Evolutionary conservation across 1,140 invertebrate genomes (phyloP).

Genomic region (Caerostris extrusa): DNA sequence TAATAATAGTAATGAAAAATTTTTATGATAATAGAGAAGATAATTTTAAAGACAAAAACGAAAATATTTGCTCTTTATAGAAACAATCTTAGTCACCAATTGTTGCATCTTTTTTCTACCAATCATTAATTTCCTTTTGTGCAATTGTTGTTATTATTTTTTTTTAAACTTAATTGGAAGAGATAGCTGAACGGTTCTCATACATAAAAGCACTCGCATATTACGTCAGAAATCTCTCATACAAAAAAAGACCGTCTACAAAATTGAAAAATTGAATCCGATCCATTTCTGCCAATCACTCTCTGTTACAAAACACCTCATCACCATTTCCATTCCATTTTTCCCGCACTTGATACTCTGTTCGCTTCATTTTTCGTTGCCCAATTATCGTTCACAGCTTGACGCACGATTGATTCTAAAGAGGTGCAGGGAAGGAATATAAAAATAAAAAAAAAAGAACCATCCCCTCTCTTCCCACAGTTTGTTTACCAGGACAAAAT

Average conservation of each 20-base stretch:
- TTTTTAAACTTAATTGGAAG: too few relatives aligned
- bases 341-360: neutral
- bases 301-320: neutral
- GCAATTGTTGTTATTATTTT: too few relatives aligned
- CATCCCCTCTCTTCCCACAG: constrained; percentile 16
- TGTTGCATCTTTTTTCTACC: too few relatives aligned
- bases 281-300: neutral
- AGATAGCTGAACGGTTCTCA: too few relatives aligned
- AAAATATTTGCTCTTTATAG: too few relatives aligned
- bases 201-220: too few relatives aligned
- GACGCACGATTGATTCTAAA: constrained; percentile 44
- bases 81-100: too few relatives aligned
- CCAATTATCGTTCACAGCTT: constrained; percentile 54
- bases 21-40: neutral
- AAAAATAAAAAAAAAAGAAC: neutral
- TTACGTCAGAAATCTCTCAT: too few relatives aligned
- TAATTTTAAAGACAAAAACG: neutral
- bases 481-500: constrained; percentile 24
- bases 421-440: constrained; percentile 2
- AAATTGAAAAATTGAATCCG: neutral
- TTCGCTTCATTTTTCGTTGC: constrained; percentile 14
- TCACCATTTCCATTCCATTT: neutral
- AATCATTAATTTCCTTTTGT: too few relatives aligned
- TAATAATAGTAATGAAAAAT: neutral
- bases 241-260: neutral